Base-by-base conservation (phyloP, 2,113 vertebrate species). In the Bos javanicus region DNA sequence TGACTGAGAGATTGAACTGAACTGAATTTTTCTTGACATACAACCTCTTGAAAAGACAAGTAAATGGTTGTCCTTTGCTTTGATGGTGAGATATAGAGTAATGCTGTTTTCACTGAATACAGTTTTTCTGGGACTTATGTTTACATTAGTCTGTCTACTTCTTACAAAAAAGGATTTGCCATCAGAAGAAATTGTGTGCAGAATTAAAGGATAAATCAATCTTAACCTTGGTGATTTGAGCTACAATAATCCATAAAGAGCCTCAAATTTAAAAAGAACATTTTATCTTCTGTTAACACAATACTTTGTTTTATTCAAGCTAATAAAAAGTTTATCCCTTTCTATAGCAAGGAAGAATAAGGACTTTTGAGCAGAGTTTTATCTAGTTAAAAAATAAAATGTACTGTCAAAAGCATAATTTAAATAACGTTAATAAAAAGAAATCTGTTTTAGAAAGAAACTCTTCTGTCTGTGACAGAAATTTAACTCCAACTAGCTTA, bases 251-350 rank as follows among this genome's bases (percentile, higher is more conserved):
- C 23, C 57, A 82, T 12, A 92, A 50, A 88, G 25, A 94, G 13
- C 19, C 12, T 95, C 60, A 82, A 78, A 71, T 82, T 56, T 36
- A 36, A 82, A 89, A 78, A 67, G 19, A 85, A 50, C 50, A 52
- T 39, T 90, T 91, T 96, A 50, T 33, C 50, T 36, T 96, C 74
- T 86, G 56, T 91, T 91, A 80, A 52, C 28, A 85, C 12, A 85
- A 78, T 48, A 13, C 39, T 90, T 96, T 94, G 23, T 30, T 92
- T 90, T 90, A 26, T 74, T 74, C 33, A 67, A 54, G 36, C 6
- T 90, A 92, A 90, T 95, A 83, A 94, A 94, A 94, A 25, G 33
- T 74, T 91, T 59, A 46, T 67, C 6, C 54, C 87, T 90, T 67
- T 78, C 30, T n/a, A 71, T 14, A 83, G 4, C 7, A 36, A 80